Conservation (phyloP, 92 coral and sea anemone genomes). For the Epizoanthus scotinus region DNA sequence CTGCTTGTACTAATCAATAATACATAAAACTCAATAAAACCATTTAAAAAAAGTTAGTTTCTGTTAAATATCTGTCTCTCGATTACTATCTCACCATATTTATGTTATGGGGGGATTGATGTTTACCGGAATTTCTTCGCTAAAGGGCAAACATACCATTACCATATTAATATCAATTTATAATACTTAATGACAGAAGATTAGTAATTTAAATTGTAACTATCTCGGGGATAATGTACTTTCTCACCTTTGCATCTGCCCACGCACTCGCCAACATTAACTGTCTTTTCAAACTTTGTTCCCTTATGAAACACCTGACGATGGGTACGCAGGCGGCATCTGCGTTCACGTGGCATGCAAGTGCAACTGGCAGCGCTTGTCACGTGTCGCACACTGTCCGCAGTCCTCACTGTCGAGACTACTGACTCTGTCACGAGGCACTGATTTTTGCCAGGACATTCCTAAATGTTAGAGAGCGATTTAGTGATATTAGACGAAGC, state of each 20-base stretch:
- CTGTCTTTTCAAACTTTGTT: slow-evolving; percentile 62
- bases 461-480: not conserved
- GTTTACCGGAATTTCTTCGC: too few species aligned
- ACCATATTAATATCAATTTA: too few species aligned
- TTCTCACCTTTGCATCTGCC: slow-evolving; percentile 56
- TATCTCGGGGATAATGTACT: slow-evolving; percentile 10
- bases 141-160: too few species aligned
- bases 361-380: slow-evolving; percentile 63
- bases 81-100: too few species aligned
- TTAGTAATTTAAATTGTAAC: not conserved
- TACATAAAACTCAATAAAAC: too few species aligned
- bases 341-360: slow-evolving; percentile 53
- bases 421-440: slow-evolving; percentile 60
- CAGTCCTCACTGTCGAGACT: slow-evolving; percentile 52
- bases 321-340: slow-evolving; percentile 59
- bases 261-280: slow-evolving; percentile 73
- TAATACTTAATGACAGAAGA: too few species aligned
- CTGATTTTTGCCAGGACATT: slow-evolving; percentile 57
- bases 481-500: too few species aligned
- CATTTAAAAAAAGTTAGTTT: too few species aligned
- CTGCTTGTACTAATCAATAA: too few species aligned
- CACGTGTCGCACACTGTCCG: slow-evolving; percentile 54
- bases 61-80: too few species aligned
- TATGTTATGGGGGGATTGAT: too few species aligned
- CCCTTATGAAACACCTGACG: slow-evolving; percentile 56